Base-by-base conservation (phyloP, 1,140 invertebrate genomes). In the Limonius californicus region DNA sequence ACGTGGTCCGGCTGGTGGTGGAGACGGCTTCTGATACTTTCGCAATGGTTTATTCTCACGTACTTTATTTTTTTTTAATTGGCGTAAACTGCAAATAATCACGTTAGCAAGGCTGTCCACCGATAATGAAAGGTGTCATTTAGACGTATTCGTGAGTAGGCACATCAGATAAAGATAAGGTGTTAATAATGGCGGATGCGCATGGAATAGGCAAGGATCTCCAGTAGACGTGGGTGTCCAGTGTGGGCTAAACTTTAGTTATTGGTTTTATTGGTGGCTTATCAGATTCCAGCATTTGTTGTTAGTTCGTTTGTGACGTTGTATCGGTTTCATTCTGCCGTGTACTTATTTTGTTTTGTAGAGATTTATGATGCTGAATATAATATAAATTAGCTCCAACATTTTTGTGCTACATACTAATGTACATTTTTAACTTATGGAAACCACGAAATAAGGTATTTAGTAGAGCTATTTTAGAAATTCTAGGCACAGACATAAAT, bases 141-240 rank as follows among this genome's bases (percentile, higher is more conserved):
- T 55, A 8, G 15, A 55, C 27, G 20, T 23, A 55, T 55, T 55
- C 27, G 20, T 32, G 53, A 55, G 21, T 55, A 32, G 53, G 53
- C 20, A 55, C 53, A 55, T 55, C 53, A 27, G 53, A 55, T 55
- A 32, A 16, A 55, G 53, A 55, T 55, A 55, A 55, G 53, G 53
- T 30, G 53, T 55, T 55, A 55, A 55, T 55, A 55, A 55, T 55
- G 53, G 53, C 53, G 27, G 53, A 55, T 55, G 53, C 20, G 21
- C 53, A 32, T 23, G 21, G 18, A 55, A 55, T 32, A 55, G 20
- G 53, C 20, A 55, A 55, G 53, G 16, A 27, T 55, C 1, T 23
- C 21, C 27, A 12, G 53, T 32, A 19, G 8, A 30, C 14, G 53
- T 32, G 21, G 53, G 45, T 50, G 45, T 50, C 16, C 53, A 8